Conservation (phyloP, 2,113 vertebrate species). For the Mastomys coucha region DNA sequence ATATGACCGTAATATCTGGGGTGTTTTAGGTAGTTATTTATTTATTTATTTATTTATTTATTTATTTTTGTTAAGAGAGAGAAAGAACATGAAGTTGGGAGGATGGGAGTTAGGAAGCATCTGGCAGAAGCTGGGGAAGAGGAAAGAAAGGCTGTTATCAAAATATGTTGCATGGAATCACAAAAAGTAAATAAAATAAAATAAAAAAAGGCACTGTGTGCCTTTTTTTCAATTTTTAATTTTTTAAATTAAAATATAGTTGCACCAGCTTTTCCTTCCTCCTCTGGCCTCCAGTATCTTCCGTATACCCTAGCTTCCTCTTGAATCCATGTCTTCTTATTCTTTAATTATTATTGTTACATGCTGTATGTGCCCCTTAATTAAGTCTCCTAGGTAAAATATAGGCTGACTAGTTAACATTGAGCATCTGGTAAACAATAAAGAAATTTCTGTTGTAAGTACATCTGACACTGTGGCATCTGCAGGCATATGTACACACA, state of each 20-base stretch:
- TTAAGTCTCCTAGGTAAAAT: conserved; percentile 3
- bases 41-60: neutral
- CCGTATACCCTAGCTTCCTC: neutral
- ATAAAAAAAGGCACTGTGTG: too few species aligned
- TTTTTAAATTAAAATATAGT: neutral
- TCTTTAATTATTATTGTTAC: neutral
- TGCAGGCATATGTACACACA: neutral
- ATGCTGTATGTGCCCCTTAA: neutral
- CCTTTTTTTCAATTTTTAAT: neutral
- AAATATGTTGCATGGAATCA: neutral
- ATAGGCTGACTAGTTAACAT: neutral
- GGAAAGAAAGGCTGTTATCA: neutral
- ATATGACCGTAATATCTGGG: neutral
- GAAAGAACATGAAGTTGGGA: neutral
- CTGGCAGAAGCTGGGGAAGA: neutral
- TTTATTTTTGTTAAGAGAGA: neutral
- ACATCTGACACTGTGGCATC: neutral
- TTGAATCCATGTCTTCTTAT: neutral
- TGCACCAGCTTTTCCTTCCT: neutral
- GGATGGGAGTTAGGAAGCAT: too few species aligned
- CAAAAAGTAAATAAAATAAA: neutral
- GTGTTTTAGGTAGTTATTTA: neutral
- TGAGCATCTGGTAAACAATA: conserved; percentile 15
- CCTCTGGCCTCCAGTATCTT: neutral
- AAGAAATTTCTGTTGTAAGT: conserved; percentile 7